Conservation (phyloP, 2,113 vertebrate genomes). For the Sigmodon hispidus region DNA sequence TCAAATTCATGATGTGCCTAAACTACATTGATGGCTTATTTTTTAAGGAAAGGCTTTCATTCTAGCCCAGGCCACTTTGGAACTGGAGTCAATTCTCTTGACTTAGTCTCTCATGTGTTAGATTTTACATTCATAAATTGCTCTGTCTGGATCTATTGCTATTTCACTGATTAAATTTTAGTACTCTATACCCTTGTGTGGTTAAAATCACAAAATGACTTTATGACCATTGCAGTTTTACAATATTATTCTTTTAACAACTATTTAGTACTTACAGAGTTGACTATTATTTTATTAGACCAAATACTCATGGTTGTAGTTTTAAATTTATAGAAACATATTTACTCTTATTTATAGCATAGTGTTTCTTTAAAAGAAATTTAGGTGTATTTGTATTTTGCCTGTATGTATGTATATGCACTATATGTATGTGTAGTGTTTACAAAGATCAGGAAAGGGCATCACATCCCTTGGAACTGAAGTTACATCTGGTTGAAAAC, state of each 20-base stretch:
- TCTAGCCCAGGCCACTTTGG: not conserved
- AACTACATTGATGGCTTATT: not conserved
- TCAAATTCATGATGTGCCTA: not conserved
- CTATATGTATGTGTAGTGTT: not conserved
- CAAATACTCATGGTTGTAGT: slow-evolving; percentile 1
- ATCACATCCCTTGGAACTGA: not conserved
- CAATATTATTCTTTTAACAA: not conserved
- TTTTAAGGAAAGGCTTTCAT: not conserved
- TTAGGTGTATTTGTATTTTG: not conserved
- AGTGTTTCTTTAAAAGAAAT: not conserved
- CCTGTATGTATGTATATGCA: not conserved
- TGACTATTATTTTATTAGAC: slow-evolving; percentile 10
- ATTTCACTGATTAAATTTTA: not conserved
- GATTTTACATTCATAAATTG: not conserved
- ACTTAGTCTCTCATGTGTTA: not conserved
- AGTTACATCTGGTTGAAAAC: not conserved
- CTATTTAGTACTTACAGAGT: not conserved
- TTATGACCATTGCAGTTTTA: slow-evolving; percentile 2
- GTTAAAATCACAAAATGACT: slow-evolving; percentile 10
- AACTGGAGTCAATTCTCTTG: not conserved
- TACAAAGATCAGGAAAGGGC: not conserved
- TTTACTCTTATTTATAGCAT: slow-evolving; percentile 5
- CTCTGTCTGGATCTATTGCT: not conserved
- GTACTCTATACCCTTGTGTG: slow-evolving; percentile 8
- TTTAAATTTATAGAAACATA: slow-evolving; percentile 27